phyloP scores from a whole-genome alignment of 2,113 vertebrate species.

The Sinocyclocheilus anshuiensis region DNA sequence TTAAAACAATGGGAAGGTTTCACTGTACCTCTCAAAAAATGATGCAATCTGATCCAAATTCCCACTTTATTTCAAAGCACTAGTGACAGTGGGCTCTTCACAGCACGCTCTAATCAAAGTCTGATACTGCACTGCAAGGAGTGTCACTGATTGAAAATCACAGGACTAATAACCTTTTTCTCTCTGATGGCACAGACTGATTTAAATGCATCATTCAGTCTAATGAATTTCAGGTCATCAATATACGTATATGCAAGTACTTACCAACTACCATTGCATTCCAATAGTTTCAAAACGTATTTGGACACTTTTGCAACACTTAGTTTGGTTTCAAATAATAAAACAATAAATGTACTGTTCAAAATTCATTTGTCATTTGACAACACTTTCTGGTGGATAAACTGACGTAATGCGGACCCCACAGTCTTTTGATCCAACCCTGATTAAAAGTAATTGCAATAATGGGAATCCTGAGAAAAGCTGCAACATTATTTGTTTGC shows the following conservation, averaged over 20 bases:
- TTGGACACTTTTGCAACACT: neutral
- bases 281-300: neutral
- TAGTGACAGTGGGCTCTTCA: slow-evolving; percentile 17
- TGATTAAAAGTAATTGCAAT: neutral
- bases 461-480: neutral
- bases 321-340: neutral
- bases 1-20: neutral
- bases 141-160: slow-evolving; percentile 29
- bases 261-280: neutral
- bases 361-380: neutral
- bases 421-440: neutral
- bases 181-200: neutral
- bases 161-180: neutral
- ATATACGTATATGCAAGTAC: neutral
- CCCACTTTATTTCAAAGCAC: slow-evolving; percentile 12
- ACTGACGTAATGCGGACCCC: neutral
- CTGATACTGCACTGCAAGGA: slow-evolving; percentile 17
- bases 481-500: neutral
- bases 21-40: neutral
- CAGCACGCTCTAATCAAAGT: slow-evolving; percentile 16
- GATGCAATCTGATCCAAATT: slow-evolving; percentile 13
- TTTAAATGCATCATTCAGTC: neutral
- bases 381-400: neutral
- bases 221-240: neutral
- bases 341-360: neutral